A percentile compares a stretch with the other conserved stretches of the same genome.
Conservation (phyloP, 2,113 vertebrate genomes). For the Tragelaphus imberbis region DNA sequence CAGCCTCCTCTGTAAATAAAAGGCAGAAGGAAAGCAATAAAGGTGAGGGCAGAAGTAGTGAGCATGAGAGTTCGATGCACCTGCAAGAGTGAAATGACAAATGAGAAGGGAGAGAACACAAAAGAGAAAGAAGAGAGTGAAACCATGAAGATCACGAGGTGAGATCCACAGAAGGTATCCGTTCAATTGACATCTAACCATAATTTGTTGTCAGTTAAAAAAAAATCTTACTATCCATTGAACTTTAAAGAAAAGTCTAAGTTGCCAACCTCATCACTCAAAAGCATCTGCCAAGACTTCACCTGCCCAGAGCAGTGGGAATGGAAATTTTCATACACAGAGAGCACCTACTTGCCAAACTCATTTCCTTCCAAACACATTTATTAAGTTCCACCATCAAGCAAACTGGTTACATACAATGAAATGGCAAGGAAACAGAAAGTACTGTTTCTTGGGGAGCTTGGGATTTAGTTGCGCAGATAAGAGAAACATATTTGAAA, state of each 20-base stretch:
- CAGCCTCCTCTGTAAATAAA: conserved; percentile 89
- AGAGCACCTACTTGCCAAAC: neutral
- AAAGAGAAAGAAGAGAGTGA: neutral
- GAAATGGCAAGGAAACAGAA: neutral
- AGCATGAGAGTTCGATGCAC: conserved; percentile 86
- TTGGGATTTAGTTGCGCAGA: neutral
- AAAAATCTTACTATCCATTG: neutral
- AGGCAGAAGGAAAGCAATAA: conserved; percentile 84
- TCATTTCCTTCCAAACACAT: neutral
- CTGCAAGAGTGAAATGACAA: conserved; percentile 67
- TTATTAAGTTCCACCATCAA: neutral
- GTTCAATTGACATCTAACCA: neutral
- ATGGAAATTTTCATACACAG: neutral
- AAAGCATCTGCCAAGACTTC: neutral
- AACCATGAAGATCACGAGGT: fast-evolving
- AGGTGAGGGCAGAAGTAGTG: conserved; percentile 82
- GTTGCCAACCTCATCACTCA: neutral
- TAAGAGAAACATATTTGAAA: neutral
- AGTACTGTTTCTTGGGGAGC: neutral
- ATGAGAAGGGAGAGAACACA: neutral
- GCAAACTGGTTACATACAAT: neutral
- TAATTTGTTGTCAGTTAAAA: neutral
- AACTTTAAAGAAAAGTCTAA: neutral
- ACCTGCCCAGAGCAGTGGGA: neutral
- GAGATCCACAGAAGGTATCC: neutral